Base-by-base conservation (phyloP, 2,797 vertebrate species). In the Clarias pachynema region DNA sequence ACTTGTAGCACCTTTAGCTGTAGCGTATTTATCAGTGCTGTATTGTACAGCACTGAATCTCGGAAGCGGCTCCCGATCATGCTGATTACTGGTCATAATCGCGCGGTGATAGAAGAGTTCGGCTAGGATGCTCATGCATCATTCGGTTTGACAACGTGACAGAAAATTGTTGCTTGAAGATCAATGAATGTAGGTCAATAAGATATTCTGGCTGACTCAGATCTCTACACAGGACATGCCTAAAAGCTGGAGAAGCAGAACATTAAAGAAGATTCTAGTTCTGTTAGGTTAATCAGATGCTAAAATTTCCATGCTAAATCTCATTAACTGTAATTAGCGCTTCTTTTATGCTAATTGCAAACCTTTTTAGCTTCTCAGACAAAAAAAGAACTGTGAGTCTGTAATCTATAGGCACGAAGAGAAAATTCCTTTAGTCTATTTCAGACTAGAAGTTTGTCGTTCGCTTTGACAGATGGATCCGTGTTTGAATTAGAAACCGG, bases 171-270 rank as follows among this genome's bases (percentile, higher is more conserved):
- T n/a, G 26, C 3, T 10, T 59, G 60, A 69, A 84, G 53, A 79
- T 84, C 83, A 40, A 78, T 78, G 62, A 29, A 84, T 78, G 62
- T 37, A 40, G 68, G 68, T 84, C 63, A 40, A 78, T 78, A 59
- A 5, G 24, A 40, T 77, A 9, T 84, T 84, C 29, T 14, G 83
- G 63, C 73, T 77, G 82, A 69, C 44, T 68, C 62, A 18, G 44
- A 37, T 57, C 59, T 66, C 72, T 66, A 5, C 63, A 26, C 73
- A 40, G n/a, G 18, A 22, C 70, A 75, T 18, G 1, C n/a, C 66
- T 56, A 59, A 16, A 12, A 75, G 26, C 73, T 57, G 34, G 14
- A 62, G 60, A 14, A 44, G 31, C 20, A 72, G 22, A 15, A 7
- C 34, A 63, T 8, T 1, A n/a, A 15, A 44, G 12, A n/a, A 4